phyloP scores from a whole-genome alignment of 2,797 vertebrate genomes.

The Tauraco hartlaubi region DNA sequence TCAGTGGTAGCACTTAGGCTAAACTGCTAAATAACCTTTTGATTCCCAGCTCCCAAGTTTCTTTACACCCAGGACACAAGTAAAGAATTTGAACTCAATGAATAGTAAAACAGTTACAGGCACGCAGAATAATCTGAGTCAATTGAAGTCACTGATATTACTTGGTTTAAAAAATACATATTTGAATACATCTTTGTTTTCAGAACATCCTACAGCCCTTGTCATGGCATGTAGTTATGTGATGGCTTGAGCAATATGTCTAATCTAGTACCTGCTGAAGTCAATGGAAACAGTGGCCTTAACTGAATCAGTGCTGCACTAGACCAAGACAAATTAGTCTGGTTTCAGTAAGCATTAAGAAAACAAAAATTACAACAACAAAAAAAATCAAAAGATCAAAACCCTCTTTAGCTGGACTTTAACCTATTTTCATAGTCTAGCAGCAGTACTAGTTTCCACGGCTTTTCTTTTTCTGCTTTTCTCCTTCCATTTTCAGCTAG shows the following conservation, averaged over 20 bases:
- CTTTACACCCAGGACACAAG: background rate
- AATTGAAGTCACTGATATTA: background rate
- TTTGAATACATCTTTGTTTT: background rate
- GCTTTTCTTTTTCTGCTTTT: background rate
- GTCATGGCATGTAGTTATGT: background rate
- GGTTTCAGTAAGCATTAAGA: background rate
- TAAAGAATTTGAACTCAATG: background rate
- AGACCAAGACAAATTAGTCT: background rate
- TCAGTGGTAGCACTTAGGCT: background rate
- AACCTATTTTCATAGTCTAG: background rate
- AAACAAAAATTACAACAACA: background rate
- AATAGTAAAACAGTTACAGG: background rate
- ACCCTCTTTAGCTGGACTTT: background rate
- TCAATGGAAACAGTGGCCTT: background rate
- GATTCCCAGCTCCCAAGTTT: background rate
- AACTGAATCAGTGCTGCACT: background rate
- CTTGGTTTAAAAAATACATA: background rate
- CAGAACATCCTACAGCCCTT: background rate
- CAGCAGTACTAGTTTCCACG: background rate
- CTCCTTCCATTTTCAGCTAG: background rate
- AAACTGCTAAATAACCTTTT: background rate
- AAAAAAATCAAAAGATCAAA: background rate
- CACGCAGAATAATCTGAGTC: background rate
- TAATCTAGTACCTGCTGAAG: background rate
- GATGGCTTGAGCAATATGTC: background rate